Evolutionary conservation across 2,888 invertebrate species (phyloP).

Genomic region (Lasioglossum leucozonium): DNA sequence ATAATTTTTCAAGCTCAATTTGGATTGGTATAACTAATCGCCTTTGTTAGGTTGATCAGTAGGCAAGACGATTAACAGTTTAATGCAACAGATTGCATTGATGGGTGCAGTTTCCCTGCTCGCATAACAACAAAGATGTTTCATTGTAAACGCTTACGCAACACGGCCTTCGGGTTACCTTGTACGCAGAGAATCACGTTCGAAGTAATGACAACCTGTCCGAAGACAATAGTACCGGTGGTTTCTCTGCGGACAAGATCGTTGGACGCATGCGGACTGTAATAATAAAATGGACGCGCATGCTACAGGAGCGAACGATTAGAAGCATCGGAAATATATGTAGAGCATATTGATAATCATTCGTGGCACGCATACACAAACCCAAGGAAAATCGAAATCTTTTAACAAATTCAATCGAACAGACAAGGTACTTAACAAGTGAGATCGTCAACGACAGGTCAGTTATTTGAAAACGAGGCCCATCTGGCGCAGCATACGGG

Average conservation of each 20-base stretch:
- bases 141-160: constrained; percentile 2
- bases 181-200: background rate
- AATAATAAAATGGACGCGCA: background rate
- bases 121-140: background rate
- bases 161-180: constrained; percentile 6
- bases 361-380: background rate
- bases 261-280: no score
- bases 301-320: background rate
- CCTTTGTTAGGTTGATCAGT: background rate
- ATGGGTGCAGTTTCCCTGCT: constrained; percentile 8
- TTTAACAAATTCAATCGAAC: background rate
- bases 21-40: background rate
- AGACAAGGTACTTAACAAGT: background rate
- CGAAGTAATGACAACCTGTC: constrained; percentile 10
- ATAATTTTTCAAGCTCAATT: background rate
- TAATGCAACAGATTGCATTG: background rate
- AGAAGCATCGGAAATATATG: no score
- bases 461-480: background rate
- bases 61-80: background rate
- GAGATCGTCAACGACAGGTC: background rate
- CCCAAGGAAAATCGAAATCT: background rate
- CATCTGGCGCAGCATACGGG: background rate
- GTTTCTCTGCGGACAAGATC: background rate
- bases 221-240: background rate
- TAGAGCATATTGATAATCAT: background rate